Percentiles rank a stretch among this genome's conserved stretches.
phyloP scores from a whole-genome alignment of 2,888 invertebrate species.

The Leptogaster cylindrica region DNA sequence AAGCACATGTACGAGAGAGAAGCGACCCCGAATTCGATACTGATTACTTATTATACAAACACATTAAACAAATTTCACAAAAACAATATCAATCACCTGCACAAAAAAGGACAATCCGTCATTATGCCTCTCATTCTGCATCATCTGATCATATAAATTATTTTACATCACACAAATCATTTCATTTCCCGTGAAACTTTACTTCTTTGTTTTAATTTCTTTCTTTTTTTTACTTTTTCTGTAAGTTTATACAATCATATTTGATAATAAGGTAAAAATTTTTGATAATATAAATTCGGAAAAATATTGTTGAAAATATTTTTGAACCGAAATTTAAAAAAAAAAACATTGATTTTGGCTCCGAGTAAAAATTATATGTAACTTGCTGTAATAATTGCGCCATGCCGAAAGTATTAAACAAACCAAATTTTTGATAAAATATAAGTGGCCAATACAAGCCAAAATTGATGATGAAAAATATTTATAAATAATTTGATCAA shows the following conservation, averaged over 20 bases:
- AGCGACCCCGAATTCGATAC: background rate
- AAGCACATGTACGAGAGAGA: background rate
- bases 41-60: conserved; percentile 23
- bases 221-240: conserved; percentile 5
- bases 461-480: too few species aligned
- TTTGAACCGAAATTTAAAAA: conserved; percentile 1
- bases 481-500: too few species aligned
- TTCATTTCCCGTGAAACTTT: conserved; percentile 30
- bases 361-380: background rate
- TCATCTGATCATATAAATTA: conserved; percentile 45
- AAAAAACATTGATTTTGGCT: conserved; percentile 1
- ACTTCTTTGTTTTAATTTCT: conserved; percentile 15
- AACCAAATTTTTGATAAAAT: conserved; percentile 23
- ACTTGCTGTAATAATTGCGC: conserved; percentile 14
- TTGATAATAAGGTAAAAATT: conserved; percentile 5
- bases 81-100: background rate
- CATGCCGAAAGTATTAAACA: conserved; percentile 28
- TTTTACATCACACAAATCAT: conserved; percentile 45
- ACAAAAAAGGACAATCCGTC: conserved; percentile 2
- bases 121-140: conserved; percentile 11
- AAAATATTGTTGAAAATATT: conserved; percentile 27
- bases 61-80: conserved; percentile 5
- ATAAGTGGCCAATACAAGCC: too few species aligned
- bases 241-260: too few species aligned
- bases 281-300: conserved; percentile 2